Conservation (phyloP, 2,797 vertebrate species). For the Squalus acanthias region DNA sequence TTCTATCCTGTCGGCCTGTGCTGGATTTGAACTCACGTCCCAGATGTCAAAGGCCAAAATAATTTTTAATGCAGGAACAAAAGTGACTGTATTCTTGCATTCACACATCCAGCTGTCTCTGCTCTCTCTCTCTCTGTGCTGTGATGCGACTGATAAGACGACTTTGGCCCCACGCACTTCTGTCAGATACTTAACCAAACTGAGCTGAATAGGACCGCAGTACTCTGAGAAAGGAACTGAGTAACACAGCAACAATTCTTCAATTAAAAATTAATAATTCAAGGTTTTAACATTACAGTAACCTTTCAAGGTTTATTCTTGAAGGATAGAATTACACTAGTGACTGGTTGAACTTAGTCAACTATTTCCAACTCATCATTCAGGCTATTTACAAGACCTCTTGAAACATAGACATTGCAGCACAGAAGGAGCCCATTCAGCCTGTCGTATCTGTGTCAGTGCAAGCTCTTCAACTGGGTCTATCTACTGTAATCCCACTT, state of each 20-base stretch:
- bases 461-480: not conserved
- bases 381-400: constrained; percentile 27
- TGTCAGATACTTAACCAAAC: constrained; percentile 17
- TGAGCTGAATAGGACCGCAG: not conserved
- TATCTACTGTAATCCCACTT: not conserved
- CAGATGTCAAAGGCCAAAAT: not conserved
- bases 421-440: not conserved
- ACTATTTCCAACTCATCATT: constrained; percentile 13
- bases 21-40: not conserved
- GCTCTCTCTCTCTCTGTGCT: not conserved
- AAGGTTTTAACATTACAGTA: not conserved
- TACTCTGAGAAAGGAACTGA: not conserved
- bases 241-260: constrained; percentile 10
- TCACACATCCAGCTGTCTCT: constrained; percentile 18
- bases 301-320: constrained; percentile 30
- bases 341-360: constrained; percentile 27
- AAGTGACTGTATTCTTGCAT: not conserved
- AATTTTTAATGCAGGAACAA: constrained; percentile 14
- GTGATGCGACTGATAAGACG: not conserved
- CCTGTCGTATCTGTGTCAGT: not conserved
- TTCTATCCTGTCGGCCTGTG: not conserved
- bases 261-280: constrained; percentile 37
- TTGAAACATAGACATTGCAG: not conserved
- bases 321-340: constrained; percentile 17
- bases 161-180: constrained; percentile 21